Evolutionary conservation across 2,888 invertebrate species (phyloP), one percentile per base, ranked within the genome.

Genomic region (Halictus ligatus): DNA sequence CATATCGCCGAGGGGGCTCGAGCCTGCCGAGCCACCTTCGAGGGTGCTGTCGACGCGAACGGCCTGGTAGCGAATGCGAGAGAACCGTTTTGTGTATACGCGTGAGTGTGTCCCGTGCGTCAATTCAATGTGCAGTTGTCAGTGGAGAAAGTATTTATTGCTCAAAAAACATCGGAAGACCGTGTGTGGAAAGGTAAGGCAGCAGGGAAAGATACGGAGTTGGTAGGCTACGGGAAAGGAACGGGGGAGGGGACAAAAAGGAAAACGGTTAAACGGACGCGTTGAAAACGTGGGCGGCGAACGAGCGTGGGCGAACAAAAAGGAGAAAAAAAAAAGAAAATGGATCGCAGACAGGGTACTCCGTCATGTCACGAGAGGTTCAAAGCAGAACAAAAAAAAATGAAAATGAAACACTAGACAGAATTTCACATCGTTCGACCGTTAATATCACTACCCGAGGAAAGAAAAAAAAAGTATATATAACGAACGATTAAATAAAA

Each of bases 141-240:
- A 93, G 94, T 94, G 94, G 94, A 94, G 95, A 94, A 94, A 95
- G 95, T 95, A 95, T 95, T 95, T 95, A 95, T 95, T 94, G 95
- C 94, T 95, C 94, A 94, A 95, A 92, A 94, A 94, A 92, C 92
- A 92, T 93, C 92, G 93, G 92, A 91, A 91, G 89, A 88, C 83
- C 90, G 89, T 89, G 89, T 85, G 85, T 89, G 88, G 84, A 85
- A 90, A 87, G 90, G 87, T 86, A 89, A 89, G 87, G 89, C 84
- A 87, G 85, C 87, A 88, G 86, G 86, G 82, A 84, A 87, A 89
- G 85, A 86, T 86, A 88, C 80, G 84, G 87, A 89, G 85, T 85
- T 89, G 87, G 87, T 89, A 87, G 87, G 88, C 88, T 89, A 85
- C 84, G 83, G 78, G 88, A 91, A 87, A 84, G 85, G 82, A 89